A percentile compares a stretch with the other conserved stretches of the same genome.
phyloP scores from a whole-genome alignment of 2,888 invertebrate genomes.

The Agonum fuliginosum region DNA sequence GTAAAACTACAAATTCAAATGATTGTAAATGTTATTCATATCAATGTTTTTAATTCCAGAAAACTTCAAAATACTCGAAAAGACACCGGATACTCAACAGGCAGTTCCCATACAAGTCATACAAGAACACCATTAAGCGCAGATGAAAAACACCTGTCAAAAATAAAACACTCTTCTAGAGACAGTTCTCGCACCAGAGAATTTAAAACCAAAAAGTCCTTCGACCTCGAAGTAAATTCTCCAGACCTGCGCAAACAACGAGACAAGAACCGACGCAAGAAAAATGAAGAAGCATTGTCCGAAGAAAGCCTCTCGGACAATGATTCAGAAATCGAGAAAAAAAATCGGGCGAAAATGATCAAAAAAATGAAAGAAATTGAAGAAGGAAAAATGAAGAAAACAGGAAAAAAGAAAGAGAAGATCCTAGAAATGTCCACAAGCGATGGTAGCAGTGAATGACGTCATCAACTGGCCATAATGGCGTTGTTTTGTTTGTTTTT shows the following conservation, averaged over 20 bases:
- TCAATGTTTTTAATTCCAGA: conserved; percentile 64
- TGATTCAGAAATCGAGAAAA: conserved; percentile 59
- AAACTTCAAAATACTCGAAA: conserved; percentile 73
- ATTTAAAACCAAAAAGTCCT: conserved; percentile 40
- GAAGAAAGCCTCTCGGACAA: conserved; percentile 61
- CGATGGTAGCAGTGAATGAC: conserved; percentile 72
- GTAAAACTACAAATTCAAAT: no score
- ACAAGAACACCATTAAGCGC: conserved; percentile 60
- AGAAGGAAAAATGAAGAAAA: conserved; percentile 63
- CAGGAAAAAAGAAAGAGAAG: conserved; percentile 65
- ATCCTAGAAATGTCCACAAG: conserved; percentile 64
- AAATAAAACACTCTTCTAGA: conserved; percentile 64
- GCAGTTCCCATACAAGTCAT: conserved; percentile 77
- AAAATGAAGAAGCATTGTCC: conserved; percentile 66
- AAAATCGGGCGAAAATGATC: conserved; percentile 47
- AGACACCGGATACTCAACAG: conserved; percentile 83
- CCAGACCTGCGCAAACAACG: conserved; percentile 59
- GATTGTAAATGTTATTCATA: neutral
- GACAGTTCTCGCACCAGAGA: conserved; percentile 59
- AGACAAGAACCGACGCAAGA: conserved; percentile 70
- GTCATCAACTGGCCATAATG: conserved; percentile 76
- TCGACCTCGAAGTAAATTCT: conserved; percentile 38
- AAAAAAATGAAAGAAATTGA: conserved; percentile 61
- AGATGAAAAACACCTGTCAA: conserved; percentile 65
- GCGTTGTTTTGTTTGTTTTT: conserved; percentile 76